Percentiles rank a stretch among this genome's conserved stretches.
Evolutionary conservation across 2,797 vertebrate species (phyloP).

Genomic region (Diplodus sargus): DNA sequence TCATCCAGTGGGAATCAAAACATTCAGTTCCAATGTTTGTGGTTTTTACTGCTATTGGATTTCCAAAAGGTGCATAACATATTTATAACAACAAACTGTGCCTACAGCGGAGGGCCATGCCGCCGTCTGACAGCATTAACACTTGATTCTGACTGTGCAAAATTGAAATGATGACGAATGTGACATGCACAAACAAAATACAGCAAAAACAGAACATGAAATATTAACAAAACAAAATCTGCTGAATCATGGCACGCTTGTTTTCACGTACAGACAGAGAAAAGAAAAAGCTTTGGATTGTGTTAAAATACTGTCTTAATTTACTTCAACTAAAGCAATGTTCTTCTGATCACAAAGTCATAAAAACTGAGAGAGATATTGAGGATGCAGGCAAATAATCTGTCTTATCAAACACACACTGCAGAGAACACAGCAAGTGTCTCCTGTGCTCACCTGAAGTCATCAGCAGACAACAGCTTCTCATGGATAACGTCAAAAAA

Average conservation of each 20-base stretch:
- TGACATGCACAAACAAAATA: conserved; percentile 3
- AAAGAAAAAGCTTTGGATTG: no score
- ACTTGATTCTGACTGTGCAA: conserved; percentile 29
- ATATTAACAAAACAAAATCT: neutral
- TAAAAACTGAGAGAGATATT: neutral
- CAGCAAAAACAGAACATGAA: neutral
- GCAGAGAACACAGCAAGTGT: conserved; percentile 2
- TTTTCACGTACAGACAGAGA: neutral
- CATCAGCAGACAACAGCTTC: neutral
- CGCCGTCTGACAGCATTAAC: neutral
- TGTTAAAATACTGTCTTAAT: neutral
- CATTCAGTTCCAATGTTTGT: conserved; percentile 4
- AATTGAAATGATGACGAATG: neutral
- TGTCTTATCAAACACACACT: neutral
- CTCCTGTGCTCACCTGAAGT: neutral
- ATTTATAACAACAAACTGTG: conserved; percentile 9
- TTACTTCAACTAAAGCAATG: conserved; percentile 6
- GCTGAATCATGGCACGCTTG: neutral
- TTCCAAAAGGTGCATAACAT: conserved; percentile 28
- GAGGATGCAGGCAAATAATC: conserved; percentile 33
- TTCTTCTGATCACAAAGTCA: conserved; percentile 4
- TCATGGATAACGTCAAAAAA: conserved; percentile 4
- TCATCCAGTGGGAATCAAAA: neutral
- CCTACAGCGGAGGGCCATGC: neutral
- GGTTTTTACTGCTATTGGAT: conserved; percentile 5